Conservation (phyloP, 2,888 invertebrate species). For the Drosophila robusta region DNA sequence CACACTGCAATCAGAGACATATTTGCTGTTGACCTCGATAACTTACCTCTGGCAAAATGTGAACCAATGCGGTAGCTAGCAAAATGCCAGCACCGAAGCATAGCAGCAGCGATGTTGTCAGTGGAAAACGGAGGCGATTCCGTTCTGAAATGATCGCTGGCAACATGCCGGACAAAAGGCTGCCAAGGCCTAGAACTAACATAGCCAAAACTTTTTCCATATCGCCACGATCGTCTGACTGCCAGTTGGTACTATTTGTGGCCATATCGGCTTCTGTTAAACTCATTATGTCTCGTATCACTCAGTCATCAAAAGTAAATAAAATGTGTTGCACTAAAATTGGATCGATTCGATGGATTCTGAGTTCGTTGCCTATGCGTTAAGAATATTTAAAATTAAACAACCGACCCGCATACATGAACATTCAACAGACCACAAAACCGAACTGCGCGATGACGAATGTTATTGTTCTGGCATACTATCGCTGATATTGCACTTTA, state of each 20-base stretch:
- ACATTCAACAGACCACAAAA: conserved; percentile 21
- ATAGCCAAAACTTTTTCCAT: conserved; percentile 89
- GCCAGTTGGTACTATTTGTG: conserved; percentile 39
- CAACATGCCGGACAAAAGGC: conserved; percentile 89
- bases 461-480: conserved; percentile 17
- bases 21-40: no score
- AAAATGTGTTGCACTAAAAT: conserved; percentile 28
- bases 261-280: conserved; percentile 25
- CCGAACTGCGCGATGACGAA: conserved; percentile 28
- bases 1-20: conserved; percentile 3
- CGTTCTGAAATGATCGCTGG: conserved; percentile 88
- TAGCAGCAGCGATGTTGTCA: conserved; percentile 89
- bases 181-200: conserved; percentile 88
- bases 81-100: conserved; percentile 94
- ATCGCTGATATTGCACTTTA: conserved; percentile 8
- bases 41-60: conserved; percentile 92
- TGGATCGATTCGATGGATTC: conserved; percentile 11
- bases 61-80: conserved; percentile 90
- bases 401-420: conserved; percentile 2
- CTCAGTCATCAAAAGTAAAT: conserved; percentile 47
- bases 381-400: conserved; percentile 32
- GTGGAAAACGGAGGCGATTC: conserved; percentile 87
- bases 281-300: conserved; percentile 37
- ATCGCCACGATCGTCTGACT: conserved; percentile 61
- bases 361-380: conserved; percentile 27